phyloP scores from a whole-genome alignment of 2,888 invertebrate genomes.

The Fabriciana adippe region DNA sequence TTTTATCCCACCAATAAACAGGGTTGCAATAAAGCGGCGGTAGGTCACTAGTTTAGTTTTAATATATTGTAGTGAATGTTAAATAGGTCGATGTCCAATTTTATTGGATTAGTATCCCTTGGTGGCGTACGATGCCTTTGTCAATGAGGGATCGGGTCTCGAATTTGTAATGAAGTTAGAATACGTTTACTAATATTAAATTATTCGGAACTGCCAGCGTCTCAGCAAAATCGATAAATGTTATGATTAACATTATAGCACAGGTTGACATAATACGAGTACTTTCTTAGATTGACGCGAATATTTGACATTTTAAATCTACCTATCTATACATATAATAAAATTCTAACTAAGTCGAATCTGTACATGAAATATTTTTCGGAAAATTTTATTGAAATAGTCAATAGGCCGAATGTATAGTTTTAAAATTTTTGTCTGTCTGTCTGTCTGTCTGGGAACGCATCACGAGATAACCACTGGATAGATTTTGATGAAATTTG shows the following conservation, averaged over 20 bases:
- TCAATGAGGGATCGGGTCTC: constrained; percentile 12
- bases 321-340: no score
- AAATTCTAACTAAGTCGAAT: no score
- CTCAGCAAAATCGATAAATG: neutral
- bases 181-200: constrained; percentile 13
- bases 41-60: neutral
- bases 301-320: no score
- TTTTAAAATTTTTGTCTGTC: no score
- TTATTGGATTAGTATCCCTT: constrained; percentile 11
- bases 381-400: no score
- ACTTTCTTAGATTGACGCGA: no score
- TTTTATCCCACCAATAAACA: no score
- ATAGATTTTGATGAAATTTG: no score
- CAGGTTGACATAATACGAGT: neutral
- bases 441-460: no score
- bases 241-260: neutral
- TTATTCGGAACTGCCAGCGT: neutral
- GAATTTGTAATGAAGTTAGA: constrained; percentile 20
- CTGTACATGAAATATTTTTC: no score
- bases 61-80: constrained; percentile 6
- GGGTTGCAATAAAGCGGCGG: neutral
- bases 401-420: no score
- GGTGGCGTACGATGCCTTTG: constrained; percentile 7
- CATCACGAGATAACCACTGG: no score
- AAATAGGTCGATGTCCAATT: neutral